Base-by-base conservation (phyloP, 2,797 vertebrate species). In the Garrulus glandarius region DNA sequence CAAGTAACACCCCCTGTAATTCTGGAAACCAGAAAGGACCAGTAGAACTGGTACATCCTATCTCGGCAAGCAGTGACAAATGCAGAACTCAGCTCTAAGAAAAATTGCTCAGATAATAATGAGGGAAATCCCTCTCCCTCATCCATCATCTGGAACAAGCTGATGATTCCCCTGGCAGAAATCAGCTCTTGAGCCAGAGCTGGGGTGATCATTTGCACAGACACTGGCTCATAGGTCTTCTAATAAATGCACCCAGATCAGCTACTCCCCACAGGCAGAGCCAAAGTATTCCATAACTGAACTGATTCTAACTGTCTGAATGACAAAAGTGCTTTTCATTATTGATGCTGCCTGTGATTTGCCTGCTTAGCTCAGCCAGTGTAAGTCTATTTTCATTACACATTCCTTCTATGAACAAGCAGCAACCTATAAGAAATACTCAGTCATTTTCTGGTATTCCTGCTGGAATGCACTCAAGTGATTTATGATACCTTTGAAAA, bases 1-100 rank as follows among this genome's bases (percentile, higher is more conserved):
- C 82, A 71, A 85, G 27, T 49, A 70, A 78, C 32, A 75, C 3
- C 74, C 13, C 36, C 32, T 52, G 65, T 88, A 71, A 93, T 78
- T 93, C 74, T 70, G 59, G 70, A 92, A 92, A 72, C 50, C 80
- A 67, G 90, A 41, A 84, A 36, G 63, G 70, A 95, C 92, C 92
- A 86, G 89, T 36, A 88, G 65, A 86, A 93, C 90, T 59, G 74
- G 94, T 69, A 89, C 15, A 27, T 11, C 3, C 0, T 53, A 92
- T 80, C 92, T 78, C 5, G 3, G 64, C 76, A 65, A 47, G 82
- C 36, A 93, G 43, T 53, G 53, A 84, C 6, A 3, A 87, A 71
- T 4, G 30, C 36, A 87, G 65, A 87, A 72, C 32, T 61, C 87
- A 47, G 44, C 59, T 90, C 34, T 2, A 82, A 63, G 63, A 92